phyloP scores from a whole-genome alignment of 2,888 invertebrate species.

The Axea sp. region DNA sequence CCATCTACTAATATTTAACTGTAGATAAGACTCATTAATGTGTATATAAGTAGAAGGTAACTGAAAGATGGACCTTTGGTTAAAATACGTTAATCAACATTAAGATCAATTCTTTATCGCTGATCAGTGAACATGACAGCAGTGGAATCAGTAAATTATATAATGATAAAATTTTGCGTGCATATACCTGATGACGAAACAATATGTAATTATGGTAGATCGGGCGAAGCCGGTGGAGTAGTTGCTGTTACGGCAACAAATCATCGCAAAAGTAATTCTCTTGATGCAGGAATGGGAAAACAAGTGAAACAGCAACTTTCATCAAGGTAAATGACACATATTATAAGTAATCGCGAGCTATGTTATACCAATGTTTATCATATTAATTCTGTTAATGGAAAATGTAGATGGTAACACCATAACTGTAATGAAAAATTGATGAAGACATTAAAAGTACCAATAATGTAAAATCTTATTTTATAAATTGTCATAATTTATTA shows the following conservation, averaged over 20 bases:
- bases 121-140: no score
- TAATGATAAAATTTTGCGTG: no score
- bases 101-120: background rate
- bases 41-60: background rate
- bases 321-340: constrained; percentile 79
- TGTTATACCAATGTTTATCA: no score
- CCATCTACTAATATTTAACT: constrained; percentile 30
- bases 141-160: no score
- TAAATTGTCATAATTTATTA: no score
- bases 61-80: no score
- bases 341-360: no score
- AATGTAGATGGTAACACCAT: constrained; percentile 18
- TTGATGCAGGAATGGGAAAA: constrained; percentile 84
- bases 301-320: constrained; percentile 80
- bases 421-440: constrained; percentile 10
- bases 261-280: constrained; percentile 89
- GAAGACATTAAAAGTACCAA: background rate
- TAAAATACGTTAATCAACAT: no score
- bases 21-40: constrained; percentile 11
- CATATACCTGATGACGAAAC: no score
- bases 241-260: constrained; percentile 75
- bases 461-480: no score
- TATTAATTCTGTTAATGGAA: no score
- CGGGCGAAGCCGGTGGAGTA: constrained; percentile 72
- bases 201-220: constrained; percentile 66